These are phyloP conservation scores for Drosophila kepulauana DNA, from an alignment of 1,140 invertebrate species.

Conservation along the genomic window DNA sequence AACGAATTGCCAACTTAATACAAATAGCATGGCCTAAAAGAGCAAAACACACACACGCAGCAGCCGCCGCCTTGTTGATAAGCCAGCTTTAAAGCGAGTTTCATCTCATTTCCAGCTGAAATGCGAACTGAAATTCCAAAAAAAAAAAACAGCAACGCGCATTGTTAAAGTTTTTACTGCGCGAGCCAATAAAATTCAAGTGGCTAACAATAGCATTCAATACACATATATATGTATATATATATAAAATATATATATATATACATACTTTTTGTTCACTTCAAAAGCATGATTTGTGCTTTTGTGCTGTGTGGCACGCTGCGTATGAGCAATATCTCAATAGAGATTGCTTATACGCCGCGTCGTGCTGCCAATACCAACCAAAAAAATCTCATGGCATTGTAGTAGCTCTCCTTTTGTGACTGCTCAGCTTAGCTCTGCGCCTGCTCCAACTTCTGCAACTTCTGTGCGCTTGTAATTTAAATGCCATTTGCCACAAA, in stretches of 20 bases:
- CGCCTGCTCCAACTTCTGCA: conserved; percentile 65
- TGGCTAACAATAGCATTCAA: conserved; percentile 44
- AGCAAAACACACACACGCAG: background rate
- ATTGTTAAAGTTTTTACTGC: conserved; percentile 28
- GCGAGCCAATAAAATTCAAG: conserved; percentile 42
- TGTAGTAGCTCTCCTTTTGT: conserved; percentile 6
- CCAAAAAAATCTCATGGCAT: conserved; percentile 20
- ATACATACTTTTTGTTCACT: background rate
- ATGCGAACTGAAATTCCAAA: conserved; percentile 20
- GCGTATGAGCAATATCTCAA: conserved; percentile 61
- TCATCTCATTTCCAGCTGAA: conserved; percentile 16
- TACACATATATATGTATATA: conserved; percentile 16
- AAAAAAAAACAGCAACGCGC: conserved; percentile 23
- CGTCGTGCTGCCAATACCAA: conserved; percentile 43
- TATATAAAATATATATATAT: conserved; percentile 1
- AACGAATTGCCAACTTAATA: conserved; percentile 8
- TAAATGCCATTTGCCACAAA: conserved; percentile 47
- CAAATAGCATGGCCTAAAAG: conserved; percentile 27
- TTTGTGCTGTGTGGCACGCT: conserved; percentile 44
- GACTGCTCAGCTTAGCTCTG: conserved; percentile 17
- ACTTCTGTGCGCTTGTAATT: conserved; percentile 49
- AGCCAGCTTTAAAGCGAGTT: conserved; percentile 26
- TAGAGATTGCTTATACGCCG: conserved; percentile 71
- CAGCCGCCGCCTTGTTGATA: conserved; percentile 4
- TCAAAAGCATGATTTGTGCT: conserved; percentile 38